Base-by-base conservation (phyloP, 2,888 invertebrate genomes). In the Orchesellides sinensis region DNA sequence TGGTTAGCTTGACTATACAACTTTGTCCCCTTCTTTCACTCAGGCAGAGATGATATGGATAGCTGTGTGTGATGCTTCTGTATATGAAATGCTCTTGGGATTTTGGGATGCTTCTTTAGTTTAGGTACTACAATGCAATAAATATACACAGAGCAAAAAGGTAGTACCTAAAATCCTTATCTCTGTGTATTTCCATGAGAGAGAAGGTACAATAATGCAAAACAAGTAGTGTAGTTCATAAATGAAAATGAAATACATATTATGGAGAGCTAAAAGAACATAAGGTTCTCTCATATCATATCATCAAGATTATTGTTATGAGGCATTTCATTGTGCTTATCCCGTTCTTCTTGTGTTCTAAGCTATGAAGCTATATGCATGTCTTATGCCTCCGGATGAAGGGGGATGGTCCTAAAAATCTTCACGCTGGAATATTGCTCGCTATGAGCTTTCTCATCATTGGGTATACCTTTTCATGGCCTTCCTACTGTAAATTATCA, bases 321-420 rank as follows among this genome's bases (percentile, higher is more conserved):
- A 69, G 23, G 69, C 56, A 74, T n/a, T 63, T 74, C 29, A 74
- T 65, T 74, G 74, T 74, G 52, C 73, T 63, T n/a, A 73, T 61
- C 65, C 45, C 63, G 74, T 61, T 73, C 40, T 35, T 25, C 23
- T 27, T 54, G 70, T 35, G 47, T 59, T 25, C 25, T 72, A 66
- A n/a, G n/a, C n/a, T n/a, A n/a, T n/a, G n/a, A n/a, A n/a, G n/a
- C n/a, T n/a, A n/a, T n/a, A n/a, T n/a, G 25, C 70, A 32, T 68
- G 35, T 74, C 54, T 65, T 35, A 56, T 52, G 52, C 47, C 79
- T 69, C 80, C 72, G 80, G 80, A 80, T 80, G 80, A 47, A 80
- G 72, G 80, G 79, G 80, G 80, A 80, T 66, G 80, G 72, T 65
- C 80, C 72, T 80, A 72, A 72, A n/a, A n/a, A 80, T 72, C 80